Evolutionary conservation across 2,797 vertebrate genomes (phyloP).

Genomic region (Dermochelys coriacea): DNA sequence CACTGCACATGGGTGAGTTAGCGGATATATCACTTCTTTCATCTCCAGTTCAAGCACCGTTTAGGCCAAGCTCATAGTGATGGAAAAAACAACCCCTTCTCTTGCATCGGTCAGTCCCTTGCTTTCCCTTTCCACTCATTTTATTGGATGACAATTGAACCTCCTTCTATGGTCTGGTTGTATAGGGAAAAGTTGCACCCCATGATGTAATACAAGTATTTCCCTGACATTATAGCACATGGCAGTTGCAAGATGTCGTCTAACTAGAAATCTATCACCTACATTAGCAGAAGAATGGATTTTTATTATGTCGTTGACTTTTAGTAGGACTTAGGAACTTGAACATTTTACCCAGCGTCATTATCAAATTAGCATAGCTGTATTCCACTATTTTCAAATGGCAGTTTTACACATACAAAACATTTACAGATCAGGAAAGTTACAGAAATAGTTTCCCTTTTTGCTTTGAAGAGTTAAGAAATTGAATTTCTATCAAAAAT

Average conservation of each 20-base stretch:
- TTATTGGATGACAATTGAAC: background rate
- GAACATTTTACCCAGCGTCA: background rate
- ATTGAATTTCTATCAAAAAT: background rate
- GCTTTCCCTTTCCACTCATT: background rate
- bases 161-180: background rate
- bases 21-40: background rate
- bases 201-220: background rate
- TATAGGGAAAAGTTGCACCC: background rate
- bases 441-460: background rate
- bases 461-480: too few species aligned
- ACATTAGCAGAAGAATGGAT: background rate
- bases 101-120: background rate
- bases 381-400: background rate
- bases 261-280: background rate
- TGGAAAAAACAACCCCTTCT: fast-evolving
- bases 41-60: background rate
- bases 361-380: fast-evolving
- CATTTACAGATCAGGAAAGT: background rate
- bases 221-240: background rate
- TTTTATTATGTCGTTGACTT: background rate
- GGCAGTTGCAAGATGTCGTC: background rate
- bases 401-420: background rate
- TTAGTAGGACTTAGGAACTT: background rate
- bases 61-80: background rate
- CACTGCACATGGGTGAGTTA: background rate